Percentiles rank a stretch among this genome's conserved stretches.
These are phyloP conservation scores for Lepidurus packardi DNA, from an alignment of 1,140 invertebrate genomes.

Conservation along the genomic window DNA sequence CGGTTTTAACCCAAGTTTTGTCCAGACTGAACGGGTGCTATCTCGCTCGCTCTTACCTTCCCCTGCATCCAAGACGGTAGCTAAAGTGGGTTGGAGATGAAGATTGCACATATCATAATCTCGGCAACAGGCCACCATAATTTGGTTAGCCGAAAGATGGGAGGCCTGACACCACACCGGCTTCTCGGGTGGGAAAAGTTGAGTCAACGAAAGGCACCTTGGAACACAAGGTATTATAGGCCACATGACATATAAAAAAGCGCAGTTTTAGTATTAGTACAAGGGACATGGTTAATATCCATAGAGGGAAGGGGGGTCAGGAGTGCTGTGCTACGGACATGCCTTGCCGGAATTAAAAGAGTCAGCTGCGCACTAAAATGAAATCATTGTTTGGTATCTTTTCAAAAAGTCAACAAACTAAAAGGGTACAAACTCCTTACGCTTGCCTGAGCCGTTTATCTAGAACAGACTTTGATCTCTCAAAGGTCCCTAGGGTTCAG, in stretches of 20 bases:
- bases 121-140: conserved; percentile 51
- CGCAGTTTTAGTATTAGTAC: conserved; percentile 26
- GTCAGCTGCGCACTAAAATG: background rate
- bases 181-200: conserved; percentile 65
- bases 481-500: background rate
- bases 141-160: conserved; percentile 42
- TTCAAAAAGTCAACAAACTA: background rate
- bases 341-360: conserved; percentile 8
- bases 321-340: conserved; percentile 17
- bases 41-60: conserved; percentile 12
- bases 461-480: conserved; percentile 13
- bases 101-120: conserved; percentile 61
- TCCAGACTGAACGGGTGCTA: background rate
- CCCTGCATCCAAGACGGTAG: conserved; percentile 23
- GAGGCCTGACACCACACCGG: conserved; percentile 54
- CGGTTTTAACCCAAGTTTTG: conserved; percentile 23
- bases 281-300: conserved; percentile 15
- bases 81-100: conserved; percentile 39
- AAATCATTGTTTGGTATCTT: background rate
- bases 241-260: conserved; percentile 26
- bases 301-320: background rate
- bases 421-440: background rate
- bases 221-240: conserved; percentile 27
- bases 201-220: conserved; percentile 62
- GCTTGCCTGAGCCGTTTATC: background rate